Evolutionary conservation across 37 sponge, comb jelly and placozoan genomes (phyloP).

Genomic region (Eunapius fragilis): DNA sequence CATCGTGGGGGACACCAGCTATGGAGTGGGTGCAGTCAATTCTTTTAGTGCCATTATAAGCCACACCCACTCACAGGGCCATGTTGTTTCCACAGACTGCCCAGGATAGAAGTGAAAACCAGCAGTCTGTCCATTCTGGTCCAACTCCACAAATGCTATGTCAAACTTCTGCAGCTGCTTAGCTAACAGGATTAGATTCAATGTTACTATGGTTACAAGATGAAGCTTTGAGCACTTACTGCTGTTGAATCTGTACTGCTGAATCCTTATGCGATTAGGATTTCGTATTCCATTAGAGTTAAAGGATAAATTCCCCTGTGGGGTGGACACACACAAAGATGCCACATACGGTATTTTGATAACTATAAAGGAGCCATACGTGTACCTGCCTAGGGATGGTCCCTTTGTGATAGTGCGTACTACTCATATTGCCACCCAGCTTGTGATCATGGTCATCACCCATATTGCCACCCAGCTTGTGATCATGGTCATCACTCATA

Average conservation of each 20-base stretch:
- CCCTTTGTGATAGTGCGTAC: too few species aligned
- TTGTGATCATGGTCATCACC: too few species aligned
- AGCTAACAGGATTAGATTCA: neutral
- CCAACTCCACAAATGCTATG: neutral
- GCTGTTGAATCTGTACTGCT: neutral
- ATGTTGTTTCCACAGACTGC: neutral
- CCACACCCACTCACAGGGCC: neutral
- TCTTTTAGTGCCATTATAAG: neutral
- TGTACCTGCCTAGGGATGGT: too few species aligned
- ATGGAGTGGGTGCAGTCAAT: neutral
- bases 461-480: too few species aligned
- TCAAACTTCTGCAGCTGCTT: neutral
- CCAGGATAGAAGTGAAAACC: neutral
- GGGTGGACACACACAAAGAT: too few species aligned
- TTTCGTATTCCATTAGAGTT: neutral
- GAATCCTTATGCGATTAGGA: neutral
- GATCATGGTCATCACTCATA: too few species aligned
- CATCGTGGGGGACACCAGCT: slow-evolving; percentile 9
- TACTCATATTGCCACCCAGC: too few species aligned
- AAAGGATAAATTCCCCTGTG: slow-evolving; percentile 4
- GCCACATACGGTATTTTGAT: too few species aligned
- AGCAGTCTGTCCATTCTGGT: neutral
- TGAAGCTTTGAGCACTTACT: neutral
- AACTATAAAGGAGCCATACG: too few species aligned
- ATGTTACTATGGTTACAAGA: neutral